Conservation (phyloP, 2,797 vertebrate species). For the Melopsittacus undulatus region DNA sequence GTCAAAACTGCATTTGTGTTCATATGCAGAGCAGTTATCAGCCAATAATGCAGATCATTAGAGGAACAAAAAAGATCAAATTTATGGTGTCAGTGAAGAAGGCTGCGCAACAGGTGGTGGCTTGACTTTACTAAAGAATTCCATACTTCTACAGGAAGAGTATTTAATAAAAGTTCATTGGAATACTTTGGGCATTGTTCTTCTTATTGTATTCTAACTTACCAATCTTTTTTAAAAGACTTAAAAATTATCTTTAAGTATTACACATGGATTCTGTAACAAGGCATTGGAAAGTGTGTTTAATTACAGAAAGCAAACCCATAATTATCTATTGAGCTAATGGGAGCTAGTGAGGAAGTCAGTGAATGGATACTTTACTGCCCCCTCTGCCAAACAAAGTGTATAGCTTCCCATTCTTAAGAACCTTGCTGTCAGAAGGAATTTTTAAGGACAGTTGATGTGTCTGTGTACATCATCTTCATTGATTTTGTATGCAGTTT, state of each 20-base stretch:
- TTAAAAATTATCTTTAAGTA: neutral
- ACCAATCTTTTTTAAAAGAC: accelerated
- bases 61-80: neutral
- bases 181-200: neutral
- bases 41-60: neutral
- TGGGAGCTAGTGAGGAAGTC: neutral
- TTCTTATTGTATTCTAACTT: neutral
- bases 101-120: neutral
- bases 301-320: neutral
- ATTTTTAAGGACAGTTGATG: neutral
- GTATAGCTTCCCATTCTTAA: neutral
- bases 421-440: neutral
- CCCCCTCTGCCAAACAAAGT: neutral
- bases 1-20: neutral
- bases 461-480: neutral
- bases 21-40: neutral
- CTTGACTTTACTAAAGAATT: constrained; percentile 2
- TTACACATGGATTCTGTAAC: neutral
- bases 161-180: neutral
- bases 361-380: neutral
- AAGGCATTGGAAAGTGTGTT: neutral
- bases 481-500: neutral
- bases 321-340: neutral
- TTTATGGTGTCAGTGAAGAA: neutral
- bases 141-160: neutral